Conservation (phyloP, 1,140 invertebrate species). For the Drosophila kikkawai region DNA sequence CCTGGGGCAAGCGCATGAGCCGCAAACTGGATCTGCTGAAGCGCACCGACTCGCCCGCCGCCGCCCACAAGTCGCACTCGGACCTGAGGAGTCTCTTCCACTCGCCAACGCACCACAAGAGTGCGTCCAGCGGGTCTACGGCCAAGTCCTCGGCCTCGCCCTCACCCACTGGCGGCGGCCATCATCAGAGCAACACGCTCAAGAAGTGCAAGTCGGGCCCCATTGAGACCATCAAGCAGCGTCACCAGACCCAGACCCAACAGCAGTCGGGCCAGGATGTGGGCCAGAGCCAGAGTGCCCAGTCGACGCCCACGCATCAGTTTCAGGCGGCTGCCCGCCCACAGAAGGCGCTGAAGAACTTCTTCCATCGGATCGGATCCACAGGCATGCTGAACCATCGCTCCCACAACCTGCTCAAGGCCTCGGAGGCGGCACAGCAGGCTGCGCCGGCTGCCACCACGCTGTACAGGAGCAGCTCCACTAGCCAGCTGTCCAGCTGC, state of each 20-base stretch:
- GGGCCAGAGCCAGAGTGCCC: slow-evolving; percentile 70
- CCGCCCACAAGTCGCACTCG: slow-evolving; percentile 85
- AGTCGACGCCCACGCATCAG: slow-evolving; percentile 64
- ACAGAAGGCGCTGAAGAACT: slow-evolving; percentile 88
- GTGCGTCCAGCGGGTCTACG: slow-evolving; percentile 58
- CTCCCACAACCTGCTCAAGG: slow-evolving; percentile 85
- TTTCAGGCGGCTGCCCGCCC: slow-evolving; percentile 65
- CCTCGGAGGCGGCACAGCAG: slow-evolving; percentile 77
- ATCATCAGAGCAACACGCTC: slow-evolving; percentile 62
- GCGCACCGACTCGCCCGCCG: slow-evolving; percentile 86
- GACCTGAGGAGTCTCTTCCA: slow-evolving; percentile 80
- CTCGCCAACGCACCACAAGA: slow-evolving; percentile 74
- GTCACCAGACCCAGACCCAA: slow-evolving; percentile 56
- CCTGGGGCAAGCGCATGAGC: slow-evolving; percentile 92
- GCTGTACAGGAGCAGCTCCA: slow-evolving; percentile 91
- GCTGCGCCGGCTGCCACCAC: slow-evolving; percentile 79
- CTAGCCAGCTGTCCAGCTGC: slow-evolving; percentile 89
- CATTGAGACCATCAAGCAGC: slow-evolving; percentile 75
- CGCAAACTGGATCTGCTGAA: slow-evolving; percentile 91
- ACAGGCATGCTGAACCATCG: slow-evolving; percentile 90
- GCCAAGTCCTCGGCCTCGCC: slow-evolving; percentile 38
- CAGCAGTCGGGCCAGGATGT: slow-evolving; percentile 45
- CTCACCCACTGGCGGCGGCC: slow-evolving; percentile 36
- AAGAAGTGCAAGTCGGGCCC: slow-evolving; percentile 83
- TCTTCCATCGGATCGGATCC: slow-evolving; percentile 91